Base-by-base conservation (phyloP, 2,113 vertebrate species). In the Chaetops frenatus region DNA sequence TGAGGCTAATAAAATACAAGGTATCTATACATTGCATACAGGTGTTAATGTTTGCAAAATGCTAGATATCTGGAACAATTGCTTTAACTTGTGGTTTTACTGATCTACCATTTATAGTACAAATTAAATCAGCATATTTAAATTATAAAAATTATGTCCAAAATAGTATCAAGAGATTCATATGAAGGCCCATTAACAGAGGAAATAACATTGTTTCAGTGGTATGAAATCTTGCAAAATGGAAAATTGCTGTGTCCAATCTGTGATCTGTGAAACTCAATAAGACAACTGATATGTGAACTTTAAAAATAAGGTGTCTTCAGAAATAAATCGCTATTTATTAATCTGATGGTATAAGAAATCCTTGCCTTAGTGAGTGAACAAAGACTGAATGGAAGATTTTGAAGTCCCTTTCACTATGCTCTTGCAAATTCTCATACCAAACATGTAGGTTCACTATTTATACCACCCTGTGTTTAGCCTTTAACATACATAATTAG, bases 241-340 rank as follows among this genome's bases (percentile, higher is more conserved):
- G 6, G 53, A n/a, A 65, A 86, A 81, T 65, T 77, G 25, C 16
- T 53, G 5, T 57, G n/a, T 90, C 38, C 20, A 31, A 9, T 69
- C 38, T 27, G 15, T 44, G 45, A 33, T 50, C 13, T 51, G 17
- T 84, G 54, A 86, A 69, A 84, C 15, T 64, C 27, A 35, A 15
- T n/a, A 70, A 60, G 13, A 76, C 7, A 38, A 12, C 24, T 0
- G 0, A 27, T 45, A 87, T 0, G 3, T 11, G 15, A 70, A 65
- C 11, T 81, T 70, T 23, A 78, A 17, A 66, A 47, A 58, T 35
- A 58, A 38, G 12, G 0, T 11, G 2, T 38, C 29, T 50, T 91
- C 42, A 87, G 36, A 84, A 86, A 84, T 44, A 77, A 48, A 70
- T 61, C 8, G 8, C 11, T 69, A 20, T 35, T 90, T 92, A 33